phyloP scores from a whole-genome alignment of 2,797 vertebrate genomes.

The Lagocephalus sceleratus region DNA sequence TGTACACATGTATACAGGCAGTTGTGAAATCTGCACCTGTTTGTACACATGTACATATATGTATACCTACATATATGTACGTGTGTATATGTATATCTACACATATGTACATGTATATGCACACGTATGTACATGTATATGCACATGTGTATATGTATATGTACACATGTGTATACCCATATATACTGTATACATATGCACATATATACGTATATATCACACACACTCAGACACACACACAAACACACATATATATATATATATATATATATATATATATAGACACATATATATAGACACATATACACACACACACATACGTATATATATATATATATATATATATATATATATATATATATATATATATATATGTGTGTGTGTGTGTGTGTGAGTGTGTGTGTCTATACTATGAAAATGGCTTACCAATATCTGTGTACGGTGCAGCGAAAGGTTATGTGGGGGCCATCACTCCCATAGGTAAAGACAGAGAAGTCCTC shows the following conservation, averaged over 20 bases:
- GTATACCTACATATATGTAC: constrained; percentile 16
- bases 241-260: constrained; percentile 8
- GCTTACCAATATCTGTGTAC: constrained; percentile 63
- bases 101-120: too few relatives aligned
- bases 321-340: too few relatives aligned
- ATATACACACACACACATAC: too few relatives aligned
- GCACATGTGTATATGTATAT: too few relatives aligned
- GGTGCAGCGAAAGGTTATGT: constrained; percentile 73
- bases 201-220: constrained; percentile 13
- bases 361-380: constrained; percentile 21
- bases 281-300: too few relatives aligned
- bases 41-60: too few relatives aligned
- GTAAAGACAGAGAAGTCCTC: constrained; percentile 71
- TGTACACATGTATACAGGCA: too few relatives aligned
- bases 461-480: constrained; percentile 70
- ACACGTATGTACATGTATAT: too few relatives aligned
- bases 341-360: constrained; percentile 2
- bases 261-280: background rate
- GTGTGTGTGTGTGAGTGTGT: too few relatives aligned
- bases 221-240: too few relatives aligned
- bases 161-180: too few relatives aligned
- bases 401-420: constrained; percentile 43
- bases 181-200: background rate
- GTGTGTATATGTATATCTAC: background rate
- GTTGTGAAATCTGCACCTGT: too few relatives aligned